phyloP scores from a whole-genome alignment of 2,888 invertebrate species.

The Cephus sareptanus region DNA sequence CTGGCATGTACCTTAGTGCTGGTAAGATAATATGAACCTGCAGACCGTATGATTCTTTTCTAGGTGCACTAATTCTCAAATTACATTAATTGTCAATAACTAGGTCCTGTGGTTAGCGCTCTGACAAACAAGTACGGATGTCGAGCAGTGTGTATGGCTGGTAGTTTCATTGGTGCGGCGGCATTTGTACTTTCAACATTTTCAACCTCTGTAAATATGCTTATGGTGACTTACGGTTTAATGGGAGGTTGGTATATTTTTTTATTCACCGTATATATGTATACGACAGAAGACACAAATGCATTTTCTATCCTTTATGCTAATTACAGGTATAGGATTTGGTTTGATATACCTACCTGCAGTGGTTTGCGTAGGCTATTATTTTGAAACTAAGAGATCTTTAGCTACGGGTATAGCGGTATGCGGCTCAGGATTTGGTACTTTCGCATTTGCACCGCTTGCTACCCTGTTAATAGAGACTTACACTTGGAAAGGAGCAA shows the following conservation, averaged over 20 bases:
- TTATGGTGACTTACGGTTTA: conserved; percentile 94
- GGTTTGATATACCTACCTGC: conserved; percentile 96
- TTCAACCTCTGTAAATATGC: conserved; percentile 85
- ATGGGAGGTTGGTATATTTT: conserved; percentile 80
- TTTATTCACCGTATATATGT: not conserved
- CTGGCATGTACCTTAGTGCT: conserved; percentile 94
- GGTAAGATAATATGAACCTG: conserved; percentile 70
- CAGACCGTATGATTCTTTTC: not conserved
- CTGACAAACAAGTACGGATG: conserved; percentile 97
- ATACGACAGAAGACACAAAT: not conserved
- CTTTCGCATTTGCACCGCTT: conserved; percentile 94
- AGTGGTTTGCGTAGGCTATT: conserved; percentile 96
- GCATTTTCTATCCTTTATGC: not conserved
- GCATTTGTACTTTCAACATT: conserved; percentile 91
- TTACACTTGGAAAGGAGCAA: conserved; percentile 90
- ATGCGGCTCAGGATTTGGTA: conserved; percentile 95
- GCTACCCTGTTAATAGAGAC: conserved; percentile 81
- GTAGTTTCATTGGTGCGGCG: conserved; percentile 84
- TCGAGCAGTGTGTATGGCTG: conserved; percentile 91
- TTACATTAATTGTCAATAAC: not conserved
- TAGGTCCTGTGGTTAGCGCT: conserved; percentile 94
- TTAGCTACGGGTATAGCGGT: conserved; percentile 95
- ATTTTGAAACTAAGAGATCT: conserved; percentile 95
- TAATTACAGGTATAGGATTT: conserved; percentile 82
- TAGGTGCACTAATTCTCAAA: not conserved